Evolutionary conservation across 2,113 vertebrate genomes (phyloP).

Genomic region (Rutilus rutilus): DNA sequence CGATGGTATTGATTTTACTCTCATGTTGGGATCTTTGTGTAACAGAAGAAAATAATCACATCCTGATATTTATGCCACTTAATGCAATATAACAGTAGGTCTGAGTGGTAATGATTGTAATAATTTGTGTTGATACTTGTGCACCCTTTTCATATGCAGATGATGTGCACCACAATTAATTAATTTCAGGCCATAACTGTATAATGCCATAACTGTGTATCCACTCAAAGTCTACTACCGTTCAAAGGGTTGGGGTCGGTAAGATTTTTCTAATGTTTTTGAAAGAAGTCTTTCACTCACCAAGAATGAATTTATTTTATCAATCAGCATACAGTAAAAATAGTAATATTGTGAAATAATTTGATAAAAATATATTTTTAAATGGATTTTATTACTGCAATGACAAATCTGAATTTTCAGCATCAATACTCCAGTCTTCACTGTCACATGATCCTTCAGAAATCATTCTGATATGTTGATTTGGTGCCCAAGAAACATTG

Average conservation of each 20-base stretch:
- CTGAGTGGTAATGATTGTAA: background rate
- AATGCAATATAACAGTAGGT: background rate
- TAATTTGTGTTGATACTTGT: background rate
- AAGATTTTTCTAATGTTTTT: background rate
- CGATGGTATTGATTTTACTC: background rate
- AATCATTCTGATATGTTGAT: background rate
- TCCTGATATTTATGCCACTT: no score
- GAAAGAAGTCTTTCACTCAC: background rate
- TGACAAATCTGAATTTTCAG: background rate
- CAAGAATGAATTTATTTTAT: background rate
- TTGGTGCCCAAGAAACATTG: background rate
- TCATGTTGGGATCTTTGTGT: background rate
- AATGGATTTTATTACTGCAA: background rate
- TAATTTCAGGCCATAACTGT: background rate
- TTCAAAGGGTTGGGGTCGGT: background rate
- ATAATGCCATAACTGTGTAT: no score
- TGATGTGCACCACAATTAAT: background rate
- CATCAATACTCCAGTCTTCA: background rate
- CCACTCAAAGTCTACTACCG: no score
- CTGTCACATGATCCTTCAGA: background rate
- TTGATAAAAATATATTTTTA: background rate
- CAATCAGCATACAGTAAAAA: background rate
- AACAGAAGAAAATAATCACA: background rate
- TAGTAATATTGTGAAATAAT: background rate
- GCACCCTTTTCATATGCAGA: background rate